A percentile compares a stretch with the other conserved stretches of the same genome.
Evolutionary conservation across 1,140 invertebrate genomes (phyloP).

Genomic region (Papilio dardanus): DNA sequence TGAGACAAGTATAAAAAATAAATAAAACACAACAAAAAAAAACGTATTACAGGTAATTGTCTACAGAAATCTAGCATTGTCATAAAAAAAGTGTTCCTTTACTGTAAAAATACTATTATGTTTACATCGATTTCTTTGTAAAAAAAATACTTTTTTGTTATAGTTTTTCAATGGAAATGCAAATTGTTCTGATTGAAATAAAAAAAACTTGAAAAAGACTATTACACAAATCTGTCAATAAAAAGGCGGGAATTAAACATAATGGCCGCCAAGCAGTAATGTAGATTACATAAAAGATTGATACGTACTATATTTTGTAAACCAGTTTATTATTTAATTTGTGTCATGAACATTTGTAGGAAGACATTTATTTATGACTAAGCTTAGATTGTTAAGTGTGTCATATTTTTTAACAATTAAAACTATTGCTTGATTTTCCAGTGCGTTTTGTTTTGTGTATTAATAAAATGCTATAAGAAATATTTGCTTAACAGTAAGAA

Average conservation of each 20-base stretch:
- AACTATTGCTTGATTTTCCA: background rate
- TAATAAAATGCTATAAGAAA: background rate
- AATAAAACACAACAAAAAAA: background rate
- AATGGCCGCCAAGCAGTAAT: background rate
- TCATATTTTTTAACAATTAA: background rate
- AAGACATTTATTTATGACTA: background rate
- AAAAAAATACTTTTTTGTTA: conserved; percentile 3
- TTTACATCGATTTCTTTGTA: background rate
- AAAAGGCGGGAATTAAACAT: background rate
- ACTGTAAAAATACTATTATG: conserved; percentile 2
- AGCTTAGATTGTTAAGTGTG: background rate
- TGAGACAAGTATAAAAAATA: background rate
- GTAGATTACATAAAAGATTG: too few relatives aligned
- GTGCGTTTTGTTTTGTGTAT: background rate
- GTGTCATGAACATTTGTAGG: background rate
- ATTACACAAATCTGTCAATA: too few relatives aligned
- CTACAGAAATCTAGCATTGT: background rate
- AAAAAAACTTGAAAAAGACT: background rate
- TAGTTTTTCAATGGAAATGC: conserved; percentile 1
- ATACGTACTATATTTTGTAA: too few relatives aligned
- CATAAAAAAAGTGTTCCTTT: background rate
- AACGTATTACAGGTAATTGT: background rate
- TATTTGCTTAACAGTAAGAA: background rate
- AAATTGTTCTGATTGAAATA: conserved; percentile 5
- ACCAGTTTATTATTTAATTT: background rate